Conservation (phyloP, 2,888 invertebrate species). For the Coleophora flavipennella region DNA sequence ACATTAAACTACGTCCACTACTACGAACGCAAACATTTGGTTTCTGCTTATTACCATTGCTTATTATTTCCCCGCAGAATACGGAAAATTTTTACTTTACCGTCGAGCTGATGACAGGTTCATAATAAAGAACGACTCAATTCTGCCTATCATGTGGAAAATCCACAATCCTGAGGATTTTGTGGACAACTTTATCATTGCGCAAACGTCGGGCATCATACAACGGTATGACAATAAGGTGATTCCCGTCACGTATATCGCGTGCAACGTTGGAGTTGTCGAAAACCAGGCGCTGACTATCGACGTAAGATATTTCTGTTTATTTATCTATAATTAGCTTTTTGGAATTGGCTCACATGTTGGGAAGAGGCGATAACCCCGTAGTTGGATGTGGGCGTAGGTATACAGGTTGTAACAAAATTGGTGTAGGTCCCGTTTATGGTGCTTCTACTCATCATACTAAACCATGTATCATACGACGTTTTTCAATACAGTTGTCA, state of each 20-base stretch:
- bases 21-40: no score
- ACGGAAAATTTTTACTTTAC: constrained; percentile 69
- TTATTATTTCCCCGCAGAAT: constrained; percentile 31
- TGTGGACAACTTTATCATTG: constrained; percentile 58
- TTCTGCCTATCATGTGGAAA: constrained; percentile 70
- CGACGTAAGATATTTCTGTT: no score
- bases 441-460: no score
- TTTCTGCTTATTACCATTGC: neutral
- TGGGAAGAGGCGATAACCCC: no score
- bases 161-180: constrained; percentile 52
- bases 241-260: constrained; percentile 61
- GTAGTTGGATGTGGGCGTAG: no score
- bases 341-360: no score
- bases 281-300: constrained; percentile 45
- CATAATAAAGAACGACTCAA: constrained; percentile 70
- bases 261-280: constrained; percentile 54
- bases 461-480: no score
- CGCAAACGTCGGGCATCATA: constrained; percentile 51
- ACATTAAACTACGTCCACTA: no score
- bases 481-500: no score
- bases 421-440: no score
- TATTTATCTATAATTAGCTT: no score
- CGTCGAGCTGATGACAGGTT: constrained; percentile 60
- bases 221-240: constrained; percentile 55
- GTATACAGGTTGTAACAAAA: no score